phyloP scores from a whole-genome alignment of 2,113 vertebrate genomes.

The Mustela nigripes region DNA sequence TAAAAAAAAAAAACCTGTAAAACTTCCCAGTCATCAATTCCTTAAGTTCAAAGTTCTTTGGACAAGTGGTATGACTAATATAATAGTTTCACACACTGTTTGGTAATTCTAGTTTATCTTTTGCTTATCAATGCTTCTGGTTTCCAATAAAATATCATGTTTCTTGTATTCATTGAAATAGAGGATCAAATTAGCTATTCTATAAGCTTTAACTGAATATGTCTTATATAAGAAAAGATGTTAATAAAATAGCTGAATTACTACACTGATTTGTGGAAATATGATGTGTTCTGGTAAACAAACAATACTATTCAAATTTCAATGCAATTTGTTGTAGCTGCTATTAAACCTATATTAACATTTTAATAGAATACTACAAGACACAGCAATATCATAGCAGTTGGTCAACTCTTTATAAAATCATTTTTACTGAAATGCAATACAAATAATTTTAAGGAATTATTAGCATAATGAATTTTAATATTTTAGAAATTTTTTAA shows the following conservation, averaged over 20 bases:
- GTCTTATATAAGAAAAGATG: not conserved
- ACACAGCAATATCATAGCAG: not conserved
- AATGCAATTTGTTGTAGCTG: conserved; percentile 2
- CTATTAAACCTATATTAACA: not conserved
- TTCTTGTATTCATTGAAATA: not conserved
- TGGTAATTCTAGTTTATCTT: not conserved
- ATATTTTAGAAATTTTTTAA: conserved; percentile 32
- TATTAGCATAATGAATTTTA: not conserved
- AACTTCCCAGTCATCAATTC: not conserved
- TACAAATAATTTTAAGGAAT: conserved; percentile 21
- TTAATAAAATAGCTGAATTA: conserved; percentile 21
- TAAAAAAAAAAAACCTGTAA: not conserved
- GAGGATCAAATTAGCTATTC: not conserved
- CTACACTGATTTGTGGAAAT: not conserved
- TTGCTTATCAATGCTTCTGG: not conserved
- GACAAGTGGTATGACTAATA: not conserved
- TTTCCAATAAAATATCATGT: not conserved
- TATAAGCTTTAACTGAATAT: not conserved
- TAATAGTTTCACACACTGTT: not conserved
- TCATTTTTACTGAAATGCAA: not conserved
- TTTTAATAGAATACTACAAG: not conserved
- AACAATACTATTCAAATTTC: not conserved
- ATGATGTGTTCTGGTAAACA: not conserved
- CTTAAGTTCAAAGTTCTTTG: conserved; percentile 32
- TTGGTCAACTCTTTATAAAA: not conserved